These are phyloP conservation scores for Apostichopus parvimensis DNA, from an alignment of 35 echinoderm and acorn worm species.

Conservation along the genomic window DNA sequence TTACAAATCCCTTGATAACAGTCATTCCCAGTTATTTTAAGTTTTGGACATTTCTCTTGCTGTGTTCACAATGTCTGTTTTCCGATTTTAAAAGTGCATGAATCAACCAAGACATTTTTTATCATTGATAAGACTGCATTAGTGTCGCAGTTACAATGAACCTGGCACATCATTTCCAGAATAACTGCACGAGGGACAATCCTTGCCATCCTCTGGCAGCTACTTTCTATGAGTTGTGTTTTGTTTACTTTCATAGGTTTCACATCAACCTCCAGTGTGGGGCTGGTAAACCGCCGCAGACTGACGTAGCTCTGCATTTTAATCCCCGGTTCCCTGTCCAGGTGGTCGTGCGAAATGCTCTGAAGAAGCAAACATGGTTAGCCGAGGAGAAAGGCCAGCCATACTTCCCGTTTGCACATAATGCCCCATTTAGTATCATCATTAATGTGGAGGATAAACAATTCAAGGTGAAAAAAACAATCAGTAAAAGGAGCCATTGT, in stretches of 20 bases:
- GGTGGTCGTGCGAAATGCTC: constrained; percentile 71
- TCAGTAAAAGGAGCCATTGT: no score
- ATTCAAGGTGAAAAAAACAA: constrained; percentile 66
- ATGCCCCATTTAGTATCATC: constrained; percentile 76
- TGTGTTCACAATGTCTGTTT: no score
- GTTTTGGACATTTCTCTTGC: no score
- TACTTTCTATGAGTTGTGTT: neutral
- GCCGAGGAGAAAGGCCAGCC: constrained; percentile 65
- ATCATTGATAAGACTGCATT: no score
- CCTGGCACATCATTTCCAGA: no score
- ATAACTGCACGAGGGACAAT: no score
- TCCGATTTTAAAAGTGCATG: no score
- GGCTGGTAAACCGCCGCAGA: constrained; percentile 57
- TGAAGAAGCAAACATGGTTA: constrained; percentile 66
- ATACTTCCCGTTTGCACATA: constrained; percentile 79
- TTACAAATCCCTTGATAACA: no score
- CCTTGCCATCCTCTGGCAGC: neutral
- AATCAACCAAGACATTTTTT: no score
- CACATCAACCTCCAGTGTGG: constrained; percentile 94
- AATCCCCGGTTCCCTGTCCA: constrained; percentile 72
- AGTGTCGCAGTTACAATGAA: no score
- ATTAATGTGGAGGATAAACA: constrained; percentile 61
- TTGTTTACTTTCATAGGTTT: constrained; percentile 57
- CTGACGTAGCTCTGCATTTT: constrained; percentile 90
- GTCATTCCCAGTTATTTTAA: no score